Base-by-base conservation (phyloP, 2,113 vertebrate genomes). In the Ceuthmochares aereus region DNA sequence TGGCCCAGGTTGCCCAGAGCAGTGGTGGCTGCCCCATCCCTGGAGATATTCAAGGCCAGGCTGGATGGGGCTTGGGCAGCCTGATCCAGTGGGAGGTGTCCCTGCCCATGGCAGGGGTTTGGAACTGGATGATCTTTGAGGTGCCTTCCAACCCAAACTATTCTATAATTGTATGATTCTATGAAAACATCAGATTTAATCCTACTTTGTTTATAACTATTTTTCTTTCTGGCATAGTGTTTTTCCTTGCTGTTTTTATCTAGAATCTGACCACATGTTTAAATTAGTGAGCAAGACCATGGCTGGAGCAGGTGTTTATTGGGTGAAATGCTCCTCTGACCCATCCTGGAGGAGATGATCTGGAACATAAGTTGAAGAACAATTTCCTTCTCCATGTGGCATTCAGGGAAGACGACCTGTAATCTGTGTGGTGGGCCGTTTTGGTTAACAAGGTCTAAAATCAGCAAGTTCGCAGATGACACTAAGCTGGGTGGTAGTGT, bases 231-330 rank as follows among this genome's bases (percentile, higher is more conserved):
- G 14, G 21, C 3, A 0, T 12, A 18, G 25, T 14, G 19, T 42
- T 36, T 0, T 0, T 10, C 0, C 29, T n/a, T 10, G 16, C n/a
- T n/a, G n/a, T n/a, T 74, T 81, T 36, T 43, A 56, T 20, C 17
- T 30, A 30, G 59, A 36, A 56, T 40, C 21, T 74, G 45, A 54
- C 17, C 15, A 14, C 2, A 14, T 43, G 5, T 21, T 18, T 49
- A 21, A 59, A 83, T 29, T 29, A 78, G n/a, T 10, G 37, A 80
- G 40, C 45, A 25, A 26, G 29, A 47, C n/a, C 30, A 29, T 27
- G 0, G 3, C 30, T n/a, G 86, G 82, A 69, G 23, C 14, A 52
- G 54, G 36, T 54, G 17, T 55, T 80, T 47, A 20, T 18, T 32
- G 27, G 25, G 40, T 55, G 45, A 67, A 60, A 59, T 4, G 23